Evolutionary conservation across 92 coral and sea anemone species (phyloP).

Genomic region (Parazoanthus atlanticus): DNA sequence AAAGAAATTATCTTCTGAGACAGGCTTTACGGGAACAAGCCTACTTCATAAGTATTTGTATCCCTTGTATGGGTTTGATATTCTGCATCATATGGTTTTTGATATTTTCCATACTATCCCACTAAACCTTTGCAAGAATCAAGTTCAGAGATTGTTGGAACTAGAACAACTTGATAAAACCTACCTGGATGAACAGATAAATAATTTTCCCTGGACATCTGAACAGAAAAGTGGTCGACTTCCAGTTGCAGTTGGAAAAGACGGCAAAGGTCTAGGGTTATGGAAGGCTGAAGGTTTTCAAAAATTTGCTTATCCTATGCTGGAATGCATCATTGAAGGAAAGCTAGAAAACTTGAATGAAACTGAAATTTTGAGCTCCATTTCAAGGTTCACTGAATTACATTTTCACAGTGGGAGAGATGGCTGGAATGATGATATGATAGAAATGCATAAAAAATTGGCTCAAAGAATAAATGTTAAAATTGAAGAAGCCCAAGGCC

Average conservation of each 20-base stretch:
- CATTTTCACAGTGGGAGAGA: slow-evolving; percentile 66
- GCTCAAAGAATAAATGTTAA: slow-evolving; percentile 65
- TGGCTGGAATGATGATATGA: slow-evolving; percentile 73
- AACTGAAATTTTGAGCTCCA: slow-evolving; percentile 57
- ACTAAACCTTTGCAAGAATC: slow-evolving; percentile 62
- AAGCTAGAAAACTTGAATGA: slow-evolving; percentile 55
- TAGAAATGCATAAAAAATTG: slow-evolving; percentile 53
- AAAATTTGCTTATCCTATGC: slow-evolving; percentile 61
- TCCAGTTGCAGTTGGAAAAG: slow-evolving; percentile 53
- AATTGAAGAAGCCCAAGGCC: slow-evolving; percentile 76
- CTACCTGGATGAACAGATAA: slow-evolving; percentile 58
- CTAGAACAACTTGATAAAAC: slow-evolving; percentile 56
- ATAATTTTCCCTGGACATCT: slow-evolving; percentile 61
- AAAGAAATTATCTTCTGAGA: slow-evolving; percentile 56
- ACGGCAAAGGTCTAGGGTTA: slow-evolving; percentile 55
- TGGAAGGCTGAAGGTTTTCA: slow-evolving; percentile 76
- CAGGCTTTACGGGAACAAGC: slow-evolving; percentile 72
- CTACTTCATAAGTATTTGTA: slow-evolving; percentile 62
- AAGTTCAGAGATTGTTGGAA: slow-evolving; percentile 56
- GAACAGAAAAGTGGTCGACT: slow-evolving; percentile 57
- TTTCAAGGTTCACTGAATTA: slow-evolving; percentile 62
- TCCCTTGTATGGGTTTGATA: slow-evolving; percentile 69
- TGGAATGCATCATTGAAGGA: slow-evolving; percentile 54
- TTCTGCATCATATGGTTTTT: slow-evolving; percentile 51
- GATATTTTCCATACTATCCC: slow-evolving; percentile 63